Base-by-base conservation (phyloP, 2,113 vertebrate genomes). In the Ellobius talpinus region DNA sequence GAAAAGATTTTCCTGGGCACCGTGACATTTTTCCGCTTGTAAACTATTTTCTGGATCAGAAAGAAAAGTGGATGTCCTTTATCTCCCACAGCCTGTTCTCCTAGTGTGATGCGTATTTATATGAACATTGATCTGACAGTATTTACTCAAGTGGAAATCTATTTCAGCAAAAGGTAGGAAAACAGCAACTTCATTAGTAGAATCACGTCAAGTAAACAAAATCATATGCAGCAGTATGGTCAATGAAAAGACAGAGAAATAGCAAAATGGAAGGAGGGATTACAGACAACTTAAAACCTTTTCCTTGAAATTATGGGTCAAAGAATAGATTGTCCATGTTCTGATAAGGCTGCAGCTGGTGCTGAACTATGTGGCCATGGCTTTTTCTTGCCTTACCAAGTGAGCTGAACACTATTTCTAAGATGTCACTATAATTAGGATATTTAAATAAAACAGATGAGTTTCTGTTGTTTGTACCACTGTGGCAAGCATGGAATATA, bases 121-220 rank as follows among this genome's bases (percentile, higher is more conserved):
- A 26, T 65, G 55, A 63, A 47, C 33, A 23, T n/a, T 93, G 42
- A 96, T 87, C 50, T 84, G 52, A 12, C 36, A 5, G 23, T 87
- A 33, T 45, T 84, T 14, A 84, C 55, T 82, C 29, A 88, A 91
- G 50, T 73, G 55, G 14, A 84, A 91, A 85, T 91, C 33, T 66
- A 47, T 84, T 84, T 93, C 47, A 50, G 45, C 61, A 70, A n/a
- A 78, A 39, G 47, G 85, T 29, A 58, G 17, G 73, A 47, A 5
- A 85, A 61, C 17, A 90, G 42, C 26, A 91, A 88, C 3, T 47
- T 82, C 50, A 52, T 63, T 81, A 61, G 52, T 47, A 90, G 31
- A 89, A 92, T 84, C 26, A 61, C 29, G 5, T 79, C 39, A 93
- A 45, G 13, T 85, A 70, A 95, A 86, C 50, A 24, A 91, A 85